A percentile compares a stretch with the other conserved stretches of the same genome.
Conservation (phyloP, 30 jellyfish, hydroid and myxozoan genomes). For the Cassiopea andromeda region DNA sequence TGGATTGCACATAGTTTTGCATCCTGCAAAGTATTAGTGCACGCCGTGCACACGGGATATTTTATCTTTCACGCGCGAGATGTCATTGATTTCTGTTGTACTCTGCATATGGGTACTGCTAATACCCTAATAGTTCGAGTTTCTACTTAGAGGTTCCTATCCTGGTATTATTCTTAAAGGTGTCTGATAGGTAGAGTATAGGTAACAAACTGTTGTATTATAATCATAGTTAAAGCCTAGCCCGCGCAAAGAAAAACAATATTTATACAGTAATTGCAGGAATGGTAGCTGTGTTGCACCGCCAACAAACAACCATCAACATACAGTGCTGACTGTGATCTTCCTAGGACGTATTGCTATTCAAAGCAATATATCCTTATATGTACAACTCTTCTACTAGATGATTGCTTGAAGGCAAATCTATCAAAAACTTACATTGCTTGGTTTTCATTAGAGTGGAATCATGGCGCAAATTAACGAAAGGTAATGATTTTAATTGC, state of each 20-base stretch:
- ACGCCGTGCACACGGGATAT: too few species aligned
- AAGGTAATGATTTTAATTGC: not conserved
- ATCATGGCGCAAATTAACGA: not conserved
- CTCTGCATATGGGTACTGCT: too few species aligned
- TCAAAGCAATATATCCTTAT: not conserved
- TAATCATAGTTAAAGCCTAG: too few species aligned
- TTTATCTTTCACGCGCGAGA: too few species aligned
- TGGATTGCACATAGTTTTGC: too few species aligned
- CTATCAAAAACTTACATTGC: not conserved
- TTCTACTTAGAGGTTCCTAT: too few species aligned
- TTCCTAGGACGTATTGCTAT: not conserved
- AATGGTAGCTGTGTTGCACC: not conserved
- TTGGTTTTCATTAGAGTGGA: not conserved
- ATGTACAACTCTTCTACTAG: not conserved
- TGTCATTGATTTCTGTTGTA: too few species aligned
- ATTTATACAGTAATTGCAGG: not conserved
- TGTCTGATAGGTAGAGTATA: too few species aligned
- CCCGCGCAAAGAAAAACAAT: not conserved
- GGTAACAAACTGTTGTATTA: too few species aligned
- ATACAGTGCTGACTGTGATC: not conserved
- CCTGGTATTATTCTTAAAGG: too few species aligned
- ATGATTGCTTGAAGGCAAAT: not conserved
- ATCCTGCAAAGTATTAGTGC: too few species aligned
- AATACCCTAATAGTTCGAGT: too few species aligned
- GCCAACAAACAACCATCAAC: not conserved